A percentile compares a stretch with the other conserved stretches of the same genome.
phyloP scores from a whole-genome alignment of 2,888 invertebrate species.

The Ramazzottius varieornatus region DNA sequence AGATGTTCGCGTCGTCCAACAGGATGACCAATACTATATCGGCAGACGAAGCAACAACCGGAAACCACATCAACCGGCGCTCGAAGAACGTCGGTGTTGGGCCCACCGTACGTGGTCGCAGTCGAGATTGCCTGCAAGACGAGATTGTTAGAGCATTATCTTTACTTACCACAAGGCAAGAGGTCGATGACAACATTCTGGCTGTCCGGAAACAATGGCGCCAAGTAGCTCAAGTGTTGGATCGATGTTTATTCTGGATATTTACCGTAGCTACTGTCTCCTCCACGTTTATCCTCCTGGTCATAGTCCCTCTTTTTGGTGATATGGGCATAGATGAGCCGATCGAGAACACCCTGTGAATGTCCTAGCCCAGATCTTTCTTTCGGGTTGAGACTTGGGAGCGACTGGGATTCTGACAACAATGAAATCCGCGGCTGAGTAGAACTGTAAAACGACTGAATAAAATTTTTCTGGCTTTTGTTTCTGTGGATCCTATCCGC shows the following conservation, averaged over 20 bases:
- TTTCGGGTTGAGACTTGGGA: no score
- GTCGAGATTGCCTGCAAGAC: slow-evolving; percentile 17
- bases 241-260: slow-evolving; percentile 30
- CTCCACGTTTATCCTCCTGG: slow-evolving; percentile 26
- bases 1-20: background rate
- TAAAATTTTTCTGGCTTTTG: no score
- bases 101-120: background rate
- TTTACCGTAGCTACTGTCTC: slow-evolving; percentile 27
- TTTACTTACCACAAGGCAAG: slow-evolving; percentile 26
- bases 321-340: background rate
- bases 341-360: background rate
- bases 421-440: no score
- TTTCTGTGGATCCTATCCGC: no score
- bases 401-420: no score
- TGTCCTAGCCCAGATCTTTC: no score
- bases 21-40: slow-evolving; percentile 3
- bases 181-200: slow-evolving; percentile 23
- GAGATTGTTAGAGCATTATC: slow-evolving; percentile 25
- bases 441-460: no score
- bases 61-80: background rate
- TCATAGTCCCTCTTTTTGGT: slow-evolving; percentile 24
- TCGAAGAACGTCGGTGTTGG: background rate
- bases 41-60: background rate
- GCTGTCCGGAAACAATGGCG: slow-evolving; percentile 30
- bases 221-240: slow-evolving; percentile 28